phyloP scores from a whole-genome alignment of 2,797 vertebrate species.

The Clarias platycephalus region DNA sequence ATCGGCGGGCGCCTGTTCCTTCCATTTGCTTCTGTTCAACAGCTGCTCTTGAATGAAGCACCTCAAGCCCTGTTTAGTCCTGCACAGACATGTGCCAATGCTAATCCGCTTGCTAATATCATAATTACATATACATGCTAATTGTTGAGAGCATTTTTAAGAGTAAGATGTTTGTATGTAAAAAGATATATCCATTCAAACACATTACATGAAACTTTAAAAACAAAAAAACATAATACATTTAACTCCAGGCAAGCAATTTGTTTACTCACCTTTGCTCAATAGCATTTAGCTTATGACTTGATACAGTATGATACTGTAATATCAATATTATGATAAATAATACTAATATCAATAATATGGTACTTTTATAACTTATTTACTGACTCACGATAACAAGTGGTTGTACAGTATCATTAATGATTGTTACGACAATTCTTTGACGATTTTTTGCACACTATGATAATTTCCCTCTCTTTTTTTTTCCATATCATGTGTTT shows the following conservation, averaged over 20 bases:
- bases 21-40: conserved; percentile 35
- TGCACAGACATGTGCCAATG: conserved; percentile 1
- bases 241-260: background rate
- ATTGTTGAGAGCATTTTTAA: background rate
- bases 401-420: background rate
- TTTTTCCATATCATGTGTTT: background rate
- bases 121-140: background rate
- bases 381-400: background rate
- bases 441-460: background rate
- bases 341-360: background rate
- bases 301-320: background rate
- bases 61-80: conserved; percentile 5
- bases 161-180: background rate
- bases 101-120: background rate
- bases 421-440: background rate
- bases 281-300: background rate
- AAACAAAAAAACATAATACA: too few species aligned
- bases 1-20: conserved; percentile 1
- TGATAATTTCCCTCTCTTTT: background rate
- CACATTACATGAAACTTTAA: background rate
- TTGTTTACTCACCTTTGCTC: background rate
- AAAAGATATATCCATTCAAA: background rate
- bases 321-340: background rate
- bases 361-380: too few species aligned
- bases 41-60: conserved; percentile 33